Percentiles rank a stretch among this genome's conserved stretches.
Conservation (phyloP, 1,140 invertebrate species). For the Bombus turneri region DNA sequence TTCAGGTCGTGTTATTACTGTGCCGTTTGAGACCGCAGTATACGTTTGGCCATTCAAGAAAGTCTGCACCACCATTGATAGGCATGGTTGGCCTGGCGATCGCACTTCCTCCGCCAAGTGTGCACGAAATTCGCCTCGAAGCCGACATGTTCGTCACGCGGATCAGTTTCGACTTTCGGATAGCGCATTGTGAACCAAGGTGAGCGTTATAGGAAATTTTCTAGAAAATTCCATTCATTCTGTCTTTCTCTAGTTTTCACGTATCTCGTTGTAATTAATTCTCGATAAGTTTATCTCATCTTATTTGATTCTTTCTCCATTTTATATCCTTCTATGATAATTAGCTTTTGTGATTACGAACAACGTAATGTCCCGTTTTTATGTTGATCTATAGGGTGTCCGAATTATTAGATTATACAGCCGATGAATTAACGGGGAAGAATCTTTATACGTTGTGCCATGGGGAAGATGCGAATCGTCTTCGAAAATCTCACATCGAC, state of each 20-base stretch:
- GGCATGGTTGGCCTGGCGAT: conserved; percentile 97
- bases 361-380: conserved; percentile 47
- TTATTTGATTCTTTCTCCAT: not conserved
- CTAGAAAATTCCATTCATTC: too few relatives aligned
- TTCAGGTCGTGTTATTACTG: conserved; percentile 94
- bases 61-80: conserved; percentile 90
- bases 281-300: too few relatives aligned
- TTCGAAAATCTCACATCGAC: conserved; percentile 96
- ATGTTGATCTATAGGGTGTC: conserved; percentile 87
- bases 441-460: conserved; percentile 97
- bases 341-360: not conserved
- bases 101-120: conserved; percentile 96
- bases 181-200: conserved; percentile 98
- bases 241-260: too few relatives aligned
- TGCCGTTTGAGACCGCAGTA: conserved; percentile 95
- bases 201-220: conserved; percentile 80
- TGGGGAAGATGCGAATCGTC: conserved; percentile 95
- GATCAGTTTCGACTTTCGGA: conserved; percentile 97
- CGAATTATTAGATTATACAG: conserved; percentile 95
- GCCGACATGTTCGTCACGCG: conserved; percentile 98
- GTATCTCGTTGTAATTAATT: not conserved
- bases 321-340: not conserved
- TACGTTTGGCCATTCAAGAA: conserved; percentile 93
- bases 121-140: conserved; percentile 97
- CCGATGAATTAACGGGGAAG: conserved; percentile 96